Evolutionary conservation across 2,888 invertebrate species (phyloP), one percentile per base, ranked within the genome.

Genomic region (Drosophila colorata): DNA sequence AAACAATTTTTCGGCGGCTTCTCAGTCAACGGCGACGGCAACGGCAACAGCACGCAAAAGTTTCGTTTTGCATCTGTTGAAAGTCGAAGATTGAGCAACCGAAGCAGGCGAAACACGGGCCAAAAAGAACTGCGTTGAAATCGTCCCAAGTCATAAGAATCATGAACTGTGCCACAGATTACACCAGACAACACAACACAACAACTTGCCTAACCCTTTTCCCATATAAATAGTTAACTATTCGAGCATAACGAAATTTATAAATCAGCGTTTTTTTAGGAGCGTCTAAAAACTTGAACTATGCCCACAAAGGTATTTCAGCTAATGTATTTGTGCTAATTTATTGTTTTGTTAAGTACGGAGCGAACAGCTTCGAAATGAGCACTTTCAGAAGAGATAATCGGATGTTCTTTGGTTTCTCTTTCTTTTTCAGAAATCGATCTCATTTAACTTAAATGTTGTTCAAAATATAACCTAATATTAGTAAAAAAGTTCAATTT

Each of bases 1-100:
- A 86, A 84, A 86, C 83, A 88, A 72, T 75, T 88, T 88, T 86
- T 83, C 66, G 80, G 80, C 78, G 70, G 78, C 82, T 81, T 85
- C 79, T 81, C 80, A 78, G 78, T 67, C 80, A 78, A 71, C 85
- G 65, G 65, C 63, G 48, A 55, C 69, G 63, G 53, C 80, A 78
- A 69, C 85, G 61, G 65, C 63, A 52, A 55, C 70, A 56, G 53
- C 77, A 82, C 87, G 87, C 82, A 81, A 82, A 87, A 85, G 82
- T 81, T 87, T 84, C 73, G 67, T 85, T 83, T 83, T 87, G 77
- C 87, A 81, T 83, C 82, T 76, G 61, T 58, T 85, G 73, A 76
- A 68, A 57, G 71, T 70, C 40, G 63, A 60, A 67, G 73, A 78
- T 87, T 83, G 65, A 59, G 80, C 69, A 81, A 86, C 53, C 60